Conservation (phyloP, 2,113 vertebrate species). For the Picathartes gymnocephalus region DNA sequence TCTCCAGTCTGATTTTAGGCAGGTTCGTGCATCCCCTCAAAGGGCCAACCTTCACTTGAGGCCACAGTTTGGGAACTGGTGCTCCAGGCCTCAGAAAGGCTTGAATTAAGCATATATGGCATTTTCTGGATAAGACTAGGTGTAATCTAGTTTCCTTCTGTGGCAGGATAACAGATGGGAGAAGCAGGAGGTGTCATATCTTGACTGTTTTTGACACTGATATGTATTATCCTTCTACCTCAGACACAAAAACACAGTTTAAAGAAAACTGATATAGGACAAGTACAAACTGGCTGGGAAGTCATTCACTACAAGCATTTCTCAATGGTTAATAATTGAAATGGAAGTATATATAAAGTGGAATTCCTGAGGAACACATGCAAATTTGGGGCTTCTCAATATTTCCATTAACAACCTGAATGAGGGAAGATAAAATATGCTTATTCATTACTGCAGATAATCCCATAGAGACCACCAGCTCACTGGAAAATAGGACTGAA, state of each 20-base stretch:
- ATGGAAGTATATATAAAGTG: neutral
- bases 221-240: neutral
- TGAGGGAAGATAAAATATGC: neutral
- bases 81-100: neutral
- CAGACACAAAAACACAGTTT: neutral
- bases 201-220: neutral
- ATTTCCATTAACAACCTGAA: neutral
- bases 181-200: constrained; percentile 38
- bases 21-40: neutral
- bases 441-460: neutral
- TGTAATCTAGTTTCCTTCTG: constrained; percentile 19
- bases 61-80: neutral
- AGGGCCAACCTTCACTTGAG: neutral
- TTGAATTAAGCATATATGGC: neutral
- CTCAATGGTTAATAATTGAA: neutral
- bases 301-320: neutral
- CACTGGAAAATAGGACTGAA: neutral
- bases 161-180: constrained; percentile 33
- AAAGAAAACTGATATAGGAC: neutral
- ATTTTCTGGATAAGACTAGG: neutral
- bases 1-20: neutral
- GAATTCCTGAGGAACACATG: neutral
- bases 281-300: neutral
- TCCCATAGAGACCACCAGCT: neutral
- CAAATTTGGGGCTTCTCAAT: neutral